Evolutionary conservation across 2,113 vertebrate species (phyloP).

Genomic region (Burhinus bistriatus): DNA sequence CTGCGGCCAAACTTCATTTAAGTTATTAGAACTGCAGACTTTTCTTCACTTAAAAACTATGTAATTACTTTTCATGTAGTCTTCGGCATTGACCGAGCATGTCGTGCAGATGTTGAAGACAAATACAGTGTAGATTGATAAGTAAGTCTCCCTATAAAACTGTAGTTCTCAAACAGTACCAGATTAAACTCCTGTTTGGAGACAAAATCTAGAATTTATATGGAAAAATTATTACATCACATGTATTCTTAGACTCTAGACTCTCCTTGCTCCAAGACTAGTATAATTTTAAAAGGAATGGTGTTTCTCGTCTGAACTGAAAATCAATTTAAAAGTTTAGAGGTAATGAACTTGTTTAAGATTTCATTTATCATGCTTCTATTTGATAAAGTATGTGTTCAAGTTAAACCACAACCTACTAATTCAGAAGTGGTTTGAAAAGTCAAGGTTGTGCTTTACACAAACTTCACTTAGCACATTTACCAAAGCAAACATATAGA

Average conservation of each 20-base stretch:
- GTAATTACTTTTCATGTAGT: not conserved
- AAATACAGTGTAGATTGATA: not conserved
- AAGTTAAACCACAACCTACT: not conserved
- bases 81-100: not conserved
- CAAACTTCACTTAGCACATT: not conserved
- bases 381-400: not conserved
- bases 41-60: not conserved
- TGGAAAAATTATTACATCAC: not conserved
- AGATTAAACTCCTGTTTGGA: not conserved
- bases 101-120: not conserved
- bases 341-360: not conserved
- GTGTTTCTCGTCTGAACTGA: not conserved
- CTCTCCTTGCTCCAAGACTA: not conserved
- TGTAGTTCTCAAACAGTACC: not conserved
- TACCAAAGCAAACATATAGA: not conserved
- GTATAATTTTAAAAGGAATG: not conserved
- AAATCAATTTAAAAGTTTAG: not conserved
- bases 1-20: not conserved
- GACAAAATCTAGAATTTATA: not conserved
- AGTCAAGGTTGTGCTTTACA: not conserved
- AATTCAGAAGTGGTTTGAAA: not conserved
- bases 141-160: not conserved
- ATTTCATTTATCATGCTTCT: not conserved
- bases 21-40: not conserved
- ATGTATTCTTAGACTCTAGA: not conserved